phyloP scores from a whole-genome alignment of 2,888 invertebrate genomes.

The Digitonthophagus gazella region DNA sequence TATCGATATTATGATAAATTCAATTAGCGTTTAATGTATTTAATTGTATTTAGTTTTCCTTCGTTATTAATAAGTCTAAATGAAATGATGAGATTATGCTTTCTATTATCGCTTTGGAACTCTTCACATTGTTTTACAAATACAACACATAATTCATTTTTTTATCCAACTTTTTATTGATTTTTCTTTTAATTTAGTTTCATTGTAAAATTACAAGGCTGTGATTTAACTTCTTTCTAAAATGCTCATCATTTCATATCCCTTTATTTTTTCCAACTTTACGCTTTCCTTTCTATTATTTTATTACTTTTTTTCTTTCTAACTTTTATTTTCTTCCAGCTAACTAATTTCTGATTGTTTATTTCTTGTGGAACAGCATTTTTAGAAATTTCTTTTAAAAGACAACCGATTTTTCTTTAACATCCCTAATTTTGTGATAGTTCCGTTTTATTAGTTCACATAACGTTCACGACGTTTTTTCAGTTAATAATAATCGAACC shows the following conservation, averaged over 20 bases:
- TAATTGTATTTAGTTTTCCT: not conserved
- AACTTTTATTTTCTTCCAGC: conserved; percentile 14
- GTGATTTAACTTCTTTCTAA: not conserved
- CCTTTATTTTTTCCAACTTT: conserved; percentile 6
- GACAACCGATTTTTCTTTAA: conserved; percentile 14
- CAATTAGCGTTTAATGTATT: no score
- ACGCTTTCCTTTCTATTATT: conserved; percentile 2
- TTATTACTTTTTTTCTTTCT: conserved; percentile 17
- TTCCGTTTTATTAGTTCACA: conserved; percentile 14
- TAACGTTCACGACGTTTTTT: not conserved
- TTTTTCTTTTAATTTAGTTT: no score
- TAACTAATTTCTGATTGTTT: not conserved
- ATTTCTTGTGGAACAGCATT: conserved; percentile 44
- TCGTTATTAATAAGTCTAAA: no score
- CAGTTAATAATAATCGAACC: conserved; percentile 26
- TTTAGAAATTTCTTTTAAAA: conserved; percentile 41
- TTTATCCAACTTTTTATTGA: not conserved
- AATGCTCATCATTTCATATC: not conserved
- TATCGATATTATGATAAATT: no score
- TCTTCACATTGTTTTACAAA: no score
- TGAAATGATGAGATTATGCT: not conserved
- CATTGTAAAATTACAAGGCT: not conserved
- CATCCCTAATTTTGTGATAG: conserved; percentile 21
- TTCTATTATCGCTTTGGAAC: not conserved
- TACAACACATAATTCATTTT: not conserved